Conservation (phyloP, 2,113 vertebrate genomes). For the Hippocampus barbouri region DNA sequence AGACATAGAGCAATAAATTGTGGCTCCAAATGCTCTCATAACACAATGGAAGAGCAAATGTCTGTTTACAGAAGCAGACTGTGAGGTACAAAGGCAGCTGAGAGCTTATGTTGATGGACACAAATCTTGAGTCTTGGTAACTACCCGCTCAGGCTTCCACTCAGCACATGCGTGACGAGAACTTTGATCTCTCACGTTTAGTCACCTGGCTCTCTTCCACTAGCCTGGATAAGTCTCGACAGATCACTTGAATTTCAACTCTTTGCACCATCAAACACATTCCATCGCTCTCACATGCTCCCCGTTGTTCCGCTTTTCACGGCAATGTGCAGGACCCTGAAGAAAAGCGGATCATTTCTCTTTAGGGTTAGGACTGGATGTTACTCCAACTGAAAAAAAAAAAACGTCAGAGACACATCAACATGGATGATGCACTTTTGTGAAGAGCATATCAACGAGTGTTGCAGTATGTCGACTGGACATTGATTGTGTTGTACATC, state of each 20-base stretch:
- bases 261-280: conserved; percentile 15
- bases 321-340: conserved; percentile 7
- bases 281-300: conserved; percentile 10
- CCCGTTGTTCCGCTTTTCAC: conserved; percentile 9
- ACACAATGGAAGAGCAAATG: conserved; percentile 13
- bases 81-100: conserved; percentile 51
- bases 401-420: neutral
- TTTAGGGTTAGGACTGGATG: neutral
- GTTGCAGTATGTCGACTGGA: neutral
- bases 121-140: conserved; percentile 69
- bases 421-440: too few species aligned
- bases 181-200: conserved; percentile 63
- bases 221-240: conserved; percentile 48
- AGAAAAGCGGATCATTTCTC: neutral
- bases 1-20: conserved; percentile 38
- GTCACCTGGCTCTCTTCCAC: conserved; percentile 49
- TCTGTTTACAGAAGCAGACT: conserved; percentile 40
- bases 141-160: conserved; percentile 46
- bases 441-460: neutral
- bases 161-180: conserved; percentile 30
- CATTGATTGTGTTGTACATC: conserved; percentile 31
- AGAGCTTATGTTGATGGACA: conserved; percentile 67
- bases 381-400: neutral
- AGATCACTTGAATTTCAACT: conserved; percentile 40
- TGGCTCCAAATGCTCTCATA: conserved; percentile 26